Evolutionary conservation across 2,888 invertebrate species (phyloP).

Genomic region (Macrostomum cliftonense): DNA sequence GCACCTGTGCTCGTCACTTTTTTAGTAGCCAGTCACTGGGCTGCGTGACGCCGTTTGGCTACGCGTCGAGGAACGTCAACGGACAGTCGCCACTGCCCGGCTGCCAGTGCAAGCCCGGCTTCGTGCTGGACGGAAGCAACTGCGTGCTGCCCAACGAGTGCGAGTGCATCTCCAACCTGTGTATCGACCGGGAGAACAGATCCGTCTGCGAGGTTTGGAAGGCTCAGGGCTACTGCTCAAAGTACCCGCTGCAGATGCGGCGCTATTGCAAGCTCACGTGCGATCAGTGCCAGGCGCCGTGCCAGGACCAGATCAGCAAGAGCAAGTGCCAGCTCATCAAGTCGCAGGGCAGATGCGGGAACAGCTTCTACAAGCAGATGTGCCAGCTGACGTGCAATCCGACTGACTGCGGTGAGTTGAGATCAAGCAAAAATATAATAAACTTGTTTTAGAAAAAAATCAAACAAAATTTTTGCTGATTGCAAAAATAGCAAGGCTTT

Average conservation of each 20-base stretch:
- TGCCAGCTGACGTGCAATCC: conserved; percentile 8
- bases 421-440: no score
- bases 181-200: conserved; percentile 6
- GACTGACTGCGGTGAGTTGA: conserved; percentile 4
- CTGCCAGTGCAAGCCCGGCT: conserved; percentile 24
- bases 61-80: no score
- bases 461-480: no score
- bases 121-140: conserved; percentile 14
- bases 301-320: conserved; percentile 10
- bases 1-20: background rate
- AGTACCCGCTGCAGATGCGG: conserved; percentile 7
- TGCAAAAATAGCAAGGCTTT: no score
- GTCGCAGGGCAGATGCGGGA: conserved; percentile 3
- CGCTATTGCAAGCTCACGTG: conserved; percentile 9
- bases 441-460: no score
- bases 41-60: no score
- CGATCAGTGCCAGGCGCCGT: conserved; percentile 5
- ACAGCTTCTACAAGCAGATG: conserved; percentile 9
- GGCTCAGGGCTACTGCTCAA: conserved; percentile 1
- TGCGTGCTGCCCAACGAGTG: conserved; percentile 16
- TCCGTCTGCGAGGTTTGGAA: conserved; percentile 4
- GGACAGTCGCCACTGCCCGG: conserved; percentile 18
- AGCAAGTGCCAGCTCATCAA: conserved; percentile 4
- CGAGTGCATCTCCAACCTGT: conserved; percentile 18
- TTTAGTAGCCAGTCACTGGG: background rate